These are phyloP conservation scores for Lepeophtheirus salmonis DNA, from an alignment of 1,140 invertebrate genomes.

Conservation along the genomic window DNA sequence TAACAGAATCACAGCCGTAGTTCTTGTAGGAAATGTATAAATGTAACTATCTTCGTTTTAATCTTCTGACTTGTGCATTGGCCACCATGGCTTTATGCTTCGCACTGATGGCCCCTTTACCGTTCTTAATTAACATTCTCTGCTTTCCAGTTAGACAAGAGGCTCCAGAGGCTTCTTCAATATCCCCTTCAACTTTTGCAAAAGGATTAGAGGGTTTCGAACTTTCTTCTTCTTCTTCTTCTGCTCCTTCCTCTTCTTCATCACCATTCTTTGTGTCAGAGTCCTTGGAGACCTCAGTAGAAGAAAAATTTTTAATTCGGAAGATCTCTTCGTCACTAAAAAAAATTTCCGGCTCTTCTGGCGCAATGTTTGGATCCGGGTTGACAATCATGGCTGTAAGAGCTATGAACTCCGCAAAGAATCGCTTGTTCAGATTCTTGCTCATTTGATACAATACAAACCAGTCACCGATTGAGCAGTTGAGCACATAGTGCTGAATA, in stretches of 20 bases:
- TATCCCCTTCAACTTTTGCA: neutral
- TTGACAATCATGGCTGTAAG: conserved; percentile 10
- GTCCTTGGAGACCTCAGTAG: neutral
- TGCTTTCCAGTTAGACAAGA: conserved; percentile 9
- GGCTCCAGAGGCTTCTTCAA: neutral
- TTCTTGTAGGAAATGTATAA: too few species aligned
- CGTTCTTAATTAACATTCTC: conserved; percentile 12
- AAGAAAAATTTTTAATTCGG: neutral
- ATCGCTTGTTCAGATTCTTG: conserved; percentile 18
- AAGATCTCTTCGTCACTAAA: neutral
- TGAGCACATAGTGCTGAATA: conserved; percentile 9
- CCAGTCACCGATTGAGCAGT: conserved; percentile 18
- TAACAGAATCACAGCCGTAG: too few species aligned
- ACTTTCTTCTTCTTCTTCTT: neutral
- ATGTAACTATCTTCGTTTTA: too few species aligned
- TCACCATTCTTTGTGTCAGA: neutral
- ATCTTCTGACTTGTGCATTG: conserved; percentile 3
- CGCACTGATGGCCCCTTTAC: conserved; percentile 6
- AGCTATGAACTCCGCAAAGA: conserved; percentile 17
- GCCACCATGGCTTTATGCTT: conserved; percentile 14
- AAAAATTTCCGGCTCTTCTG: conserved; percentile 9
- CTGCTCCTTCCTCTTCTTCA: neutral
- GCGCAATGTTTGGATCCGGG: conserved; percentile 10
- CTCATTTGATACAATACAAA: conserved; percentile 18
- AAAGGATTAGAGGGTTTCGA: neutral